Base-by-base conservation (phyloP, 1,140 invertebrate species). In the Aricia agestis region DNA sequence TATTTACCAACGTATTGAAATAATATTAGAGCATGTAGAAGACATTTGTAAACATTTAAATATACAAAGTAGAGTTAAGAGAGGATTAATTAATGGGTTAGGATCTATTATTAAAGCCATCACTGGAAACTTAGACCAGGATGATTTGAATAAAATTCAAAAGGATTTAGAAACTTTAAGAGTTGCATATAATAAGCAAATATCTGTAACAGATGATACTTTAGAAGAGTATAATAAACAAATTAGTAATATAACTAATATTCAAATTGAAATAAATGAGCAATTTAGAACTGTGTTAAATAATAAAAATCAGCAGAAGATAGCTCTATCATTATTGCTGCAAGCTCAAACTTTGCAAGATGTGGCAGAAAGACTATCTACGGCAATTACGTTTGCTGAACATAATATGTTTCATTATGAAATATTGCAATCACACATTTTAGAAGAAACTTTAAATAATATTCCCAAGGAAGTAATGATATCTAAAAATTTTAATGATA, bases 71-170 rank as follows among this genome's bases (percentile, higher is more conserved):
- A 70, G 76, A 67, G 31, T 25, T 52, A 83, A 79, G 67, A 69
- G 80, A 74, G 80, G 77, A 18, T 74, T 82, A 74, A 79, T 82
- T 19, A 79, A 80, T 72, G 75, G 74, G 6, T 66, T 78, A 74
- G 78, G 78, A 15, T 75, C 72, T 42, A 67, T 83, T 18, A 77
- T 83, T 10, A 82, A 82, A 73, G 45, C 73, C 19, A 74, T 81
- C 1, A 79, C 76, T n/a, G 79, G 79, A 25, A 80, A 81, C 70
- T 73, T 78, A 73, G 81, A 82, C 68, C 36, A 73, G n/a, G 25
- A 76, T 57, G 80, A 83, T 74, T 78, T 75, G 17, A 58, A 76
- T 61, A 65, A 68, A n/a, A 74, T 74, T 67, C 66, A 78, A 57
- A 72, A 74, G 61, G 67, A 74, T 72, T 76, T 78, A 69, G 68